These are phyloP conservation scores for Mimas tiliae DNA, from an alignment of 2,888 invertebrate species.

Conservation along the genomic window DNA sequence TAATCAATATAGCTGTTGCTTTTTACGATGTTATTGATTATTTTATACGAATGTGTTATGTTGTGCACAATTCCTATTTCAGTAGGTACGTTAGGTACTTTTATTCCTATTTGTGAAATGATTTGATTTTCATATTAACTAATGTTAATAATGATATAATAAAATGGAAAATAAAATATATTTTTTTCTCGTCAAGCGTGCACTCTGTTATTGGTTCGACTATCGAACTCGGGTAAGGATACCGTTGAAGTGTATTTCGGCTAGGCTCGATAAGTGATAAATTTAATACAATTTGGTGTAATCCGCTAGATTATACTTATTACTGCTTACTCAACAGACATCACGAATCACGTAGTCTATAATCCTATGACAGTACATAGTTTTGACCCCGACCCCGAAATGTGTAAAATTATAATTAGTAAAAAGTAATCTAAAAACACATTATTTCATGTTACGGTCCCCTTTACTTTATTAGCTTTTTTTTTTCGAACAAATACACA, in stretches of 20 bases:
- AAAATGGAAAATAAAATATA: slow-evolving; percentile 6
- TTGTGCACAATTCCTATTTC: neutral
- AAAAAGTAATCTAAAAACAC: neutral
- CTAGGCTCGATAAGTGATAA: slow-evolving; percentile 4
- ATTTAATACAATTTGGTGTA: slow-evolving; percentile 17
- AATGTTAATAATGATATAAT: neutral
- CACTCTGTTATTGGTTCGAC: slow-evolving; percentile 73
- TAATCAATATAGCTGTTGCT: neutral
- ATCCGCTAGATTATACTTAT: slow-evolving; percentile 1
- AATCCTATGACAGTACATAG: neutral
- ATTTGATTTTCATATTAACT: neutral
- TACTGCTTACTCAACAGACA: neutral
- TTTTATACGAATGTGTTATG: neutral
- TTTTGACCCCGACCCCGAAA: too few relatives aligned
- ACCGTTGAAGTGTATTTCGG: slow-evolving; percentile 16
- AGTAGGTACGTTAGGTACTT: neutral
- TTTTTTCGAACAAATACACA: neutral
- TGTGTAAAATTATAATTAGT: too few relatives aligned
- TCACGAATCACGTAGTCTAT: neutral
- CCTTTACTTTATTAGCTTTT: neutral
- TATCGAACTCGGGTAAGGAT: slow-evolving; percentile 71
- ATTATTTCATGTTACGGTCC: neutral
- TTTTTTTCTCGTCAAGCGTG: slow-evolving; percentile 57
- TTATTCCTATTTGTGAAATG: neutral
- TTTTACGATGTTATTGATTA: neutral